Base-by-base conservation (phyloP, 2,113 vertebrate species). In the Microtus ochrogaster region DNA sequence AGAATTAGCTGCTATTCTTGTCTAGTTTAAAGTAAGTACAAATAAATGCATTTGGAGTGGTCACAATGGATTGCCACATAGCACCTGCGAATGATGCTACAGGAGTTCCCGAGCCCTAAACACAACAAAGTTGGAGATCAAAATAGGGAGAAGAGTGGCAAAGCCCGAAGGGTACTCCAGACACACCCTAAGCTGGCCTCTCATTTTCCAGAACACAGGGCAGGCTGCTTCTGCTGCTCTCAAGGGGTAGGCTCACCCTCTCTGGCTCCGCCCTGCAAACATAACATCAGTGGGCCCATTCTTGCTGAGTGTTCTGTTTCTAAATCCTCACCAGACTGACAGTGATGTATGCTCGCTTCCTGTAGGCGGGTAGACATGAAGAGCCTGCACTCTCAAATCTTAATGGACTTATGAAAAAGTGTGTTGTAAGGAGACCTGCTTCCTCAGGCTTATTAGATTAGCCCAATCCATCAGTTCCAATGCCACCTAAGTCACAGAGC, bases 381-480 rank as follows among this genome's bases (percentile, higher is more conserved):
- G 93, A 4, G 83, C 94, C 97, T 94, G 95, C 8, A 9, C 78
- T 68, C 95, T 95, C 95, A 97, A 91, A 95, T 79, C 65, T 61
- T 95, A 96, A 96, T 65, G 82, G 72, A 83, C 94, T 98, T 96
- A 97, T 70, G 95, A 97, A 95, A 87, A 97, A 98, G 86, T n/a
- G 85, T 36, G 77, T 7, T 94, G 36, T 81, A 95, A 76, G 89
- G 65, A 97, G 91, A 92, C 91, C 44, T 94, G 81, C 90, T 95
- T 88, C 91, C 94, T 92, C 78, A 84, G 83, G 72, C 91, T 95
- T 70, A 97, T 96, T 95, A 94, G 90, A 97, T 97, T 95, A 98
- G 97, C 86, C 93, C 66, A 89, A 93, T 91, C 92, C 73, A 44
- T 77, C 93, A 65, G 83, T 77, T 58, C 28, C 83, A 52, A 10